A percentile compares a stretch with the other conserved stretches of the same genome.
These are phyloP conservation scores for Pherbina coryleti DNA, from an alignment of 2,888 invertebrate genomes.

Conservation along the genomic window DNA sequence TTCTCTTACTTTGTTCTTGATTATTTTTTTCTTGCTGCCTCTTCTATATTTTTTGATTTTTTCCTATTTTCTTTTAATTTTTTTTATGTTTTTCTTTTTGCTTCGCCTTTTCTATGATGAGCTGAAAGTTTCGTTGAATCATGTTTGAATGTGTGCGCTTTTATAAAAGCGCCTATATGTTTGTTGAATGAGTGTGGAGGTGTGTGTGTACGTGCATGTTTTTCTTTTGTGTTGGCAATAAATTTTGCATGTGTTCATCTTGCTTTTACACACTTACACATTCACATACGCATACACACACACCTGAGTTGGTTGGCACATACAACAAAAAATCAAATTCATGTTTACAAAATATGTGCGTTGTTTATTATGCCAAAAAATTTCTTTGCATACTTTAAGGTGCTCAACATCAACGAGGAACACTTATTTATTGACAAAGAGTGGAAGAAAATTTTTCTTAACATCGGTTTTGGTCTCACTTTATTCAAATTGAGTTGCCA, in stretches of 20 bases:
- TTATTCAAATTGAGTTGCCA: no score
- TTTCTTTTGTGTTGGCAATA: constrained; percentile 20
- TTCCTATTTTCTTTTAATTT: not conserved
- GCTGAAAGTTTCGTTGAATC: not conserved
- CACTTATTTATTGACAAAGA: not conserved
- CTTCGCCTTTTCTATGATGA: not conserved
- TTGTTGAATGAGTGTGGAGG: not conserved
- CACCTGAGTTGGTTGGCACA: not conserved
- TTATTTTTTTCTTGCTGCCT: not conserved
- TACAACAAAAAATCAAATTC: not conserved
- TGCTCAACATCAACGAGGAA: not conserved
- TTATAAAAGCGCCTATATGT: not conserved
- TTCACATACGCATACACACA: not conserved
- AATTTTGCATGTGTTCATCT: constrained; percentile 32
- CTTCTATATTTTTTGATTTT: not conserved
- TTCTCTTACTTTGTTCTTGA: not conserved
- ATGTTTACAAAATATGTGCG: constrained; percentile 21
- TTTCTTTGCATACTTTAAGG: constrained; percentile 31
- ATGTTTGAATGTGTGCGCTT: not conserved
- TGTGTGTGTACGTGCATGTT: not conserved
- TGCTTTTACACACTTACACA: not conserved
- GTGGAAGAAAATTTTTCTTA: no score
- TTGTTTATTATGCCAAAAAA: constrained; percentile 27
- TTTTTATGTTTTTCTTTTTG: not conserved
- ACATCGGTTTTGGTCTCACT: no score